phyloP scores from a whole-genome alignment of 2,888 invertebrate species.

The Eremobia ochroleuca region DNA sequence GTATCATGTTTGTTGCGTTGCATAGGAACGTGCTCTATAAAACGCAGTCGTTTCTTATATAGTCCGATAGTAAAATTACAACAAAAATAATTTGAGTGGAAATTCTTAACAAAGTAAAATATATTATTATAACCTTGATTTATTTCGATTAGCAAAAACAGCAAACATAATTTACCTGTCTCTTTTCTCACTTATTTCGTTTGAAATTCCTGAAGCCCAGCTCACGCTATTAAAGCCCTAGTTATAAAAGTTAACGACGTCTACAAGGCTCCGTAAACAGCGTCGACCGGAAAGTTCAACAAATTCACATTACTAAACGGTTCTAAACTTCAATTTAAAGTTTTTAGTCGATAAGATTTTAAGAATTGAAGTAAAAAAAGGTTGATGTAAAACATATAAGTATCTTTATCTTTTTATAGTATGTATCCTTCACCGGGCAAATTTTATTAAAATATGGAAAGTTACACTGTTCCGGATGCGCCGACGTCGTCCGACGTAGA shows the following conservation, averaged over 20 bases:
- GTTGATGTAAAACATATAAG: neutral
- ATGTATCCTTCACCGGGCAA: neutral
- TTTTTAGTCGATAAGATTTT: neutral
- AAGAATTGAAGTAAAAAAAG: neutral
- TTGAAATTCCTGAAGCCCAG: constrained; percentile 2
- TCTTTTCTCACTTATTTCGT: neutral
- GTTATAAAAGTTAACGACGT: constrained; percentile 50
- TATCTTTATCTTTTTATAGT: no score
- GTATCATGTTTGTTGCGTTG: no score
- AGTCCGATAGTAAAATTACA: no score
- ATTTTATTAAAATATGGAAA: no score
- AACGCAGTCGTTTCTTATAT: no score
- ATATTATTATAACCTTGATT: neutral
- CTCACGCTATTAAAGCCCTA: neutral
- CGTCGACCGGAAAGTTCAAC: constrained; percentile 21
- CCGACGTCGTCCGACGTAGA: no score
- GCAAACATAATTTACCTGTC: constrained; percentile 6
- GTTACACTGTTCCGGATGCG: neutral
- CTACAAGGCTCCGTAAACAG: constrained; percentile 24
- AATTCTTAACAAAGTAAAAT: neutral
- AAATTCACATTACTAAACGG: constrained; percentile 21
- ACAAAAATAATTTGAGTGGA: neutral
- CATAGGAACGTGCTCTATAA: no score
- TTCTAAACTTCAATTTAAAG: constrained; percentile 12
- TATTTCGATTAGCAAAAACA: neutral